phyloP scores from a whole-genome alignment of 2,113 vertebrate species.

The Istiophorus platypterus region DNA sequence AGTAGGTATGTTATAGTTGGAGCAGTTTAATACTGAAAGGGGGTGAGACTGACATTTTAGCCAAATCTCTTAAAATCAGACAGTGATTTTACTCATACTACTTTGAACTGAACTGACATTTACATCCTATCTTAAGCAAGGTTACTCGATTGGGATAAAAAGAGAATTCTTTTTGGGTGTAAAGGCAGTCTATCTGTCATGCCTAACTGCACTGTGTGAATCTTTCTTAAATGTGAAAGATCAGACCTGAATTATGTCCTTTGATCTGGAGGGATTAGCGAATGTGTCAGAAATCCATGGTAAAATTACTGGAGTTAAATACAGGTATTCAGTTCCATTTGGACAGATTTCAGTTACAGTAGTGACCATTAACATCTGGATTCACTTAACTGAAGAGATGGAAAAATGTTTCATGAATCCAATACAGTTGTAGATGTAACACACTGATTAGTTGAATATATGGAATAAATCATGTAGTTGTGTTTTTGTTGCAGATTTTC shows the following conservation, averaged over 20 bases:
- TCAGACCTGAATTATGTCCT: constrained; percentile 33
- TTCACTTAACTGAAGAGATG: constrained; percentile 11
- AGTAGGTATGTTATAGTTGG: neutral
- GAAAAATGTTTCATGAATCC: neutral
- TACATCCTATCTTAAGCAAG: neutral
- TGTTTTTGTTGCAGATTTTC: constrained; percentile 17
- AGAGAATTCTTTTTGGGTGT: constrained; percentile 5
- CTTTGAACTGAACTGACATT: neutral
- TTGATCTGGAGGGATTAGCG: constrained; percentile 40
- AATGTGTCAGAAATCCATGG: constrained; percentile 28
- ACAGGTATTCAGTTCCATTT: constrained; percentile 17
- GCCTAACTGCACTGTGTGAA: constrained; percentile 11
- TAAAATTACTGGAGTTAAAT: constrained; percentile 29
- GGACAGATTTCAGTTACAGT: neutral
- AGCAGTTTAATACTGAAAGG: neutral
- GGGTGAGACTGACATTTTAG: neutral
- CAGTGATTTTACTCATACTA: neutral
- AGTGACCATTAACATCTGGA: neutral
- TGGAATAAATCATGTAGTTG: constrained; percentile 17
- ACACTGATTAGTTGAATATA: constrained; percentile 8
- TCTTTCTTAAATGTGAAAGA: constrained; percentile 29
- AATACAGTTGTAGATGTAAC: neutral
- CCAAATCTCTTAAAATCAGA: neutral
- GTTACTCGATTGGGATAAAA: neutral
- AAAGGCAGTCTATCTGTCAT: neutral